Conservation (phyloP, 1,140 invertebrate species). For the Tribolium castaneum region DNA sequence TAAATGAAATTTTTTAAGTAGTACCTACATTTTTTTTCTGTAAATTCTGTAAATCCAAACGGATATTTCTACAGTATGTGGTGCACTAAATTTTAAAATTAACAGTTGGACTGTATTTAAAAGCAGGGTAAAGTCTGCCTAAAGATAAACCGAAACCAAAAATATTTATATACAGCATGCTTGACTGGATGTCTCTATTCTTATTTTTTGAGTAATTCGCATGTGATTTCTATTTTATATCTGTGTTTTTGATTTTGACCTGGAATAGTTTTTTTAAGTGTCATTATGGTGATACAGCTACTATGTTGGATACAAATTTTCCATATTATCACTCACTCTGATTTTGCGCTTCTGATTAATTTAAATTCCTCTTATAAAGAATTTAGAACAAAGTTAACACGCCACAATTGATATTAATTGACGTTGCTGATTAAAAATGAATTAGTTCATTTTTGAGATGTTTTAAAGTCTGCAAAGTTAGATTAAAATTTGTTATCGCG, state of each 20-base stretch:
- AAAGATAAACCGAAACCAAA: too few relatives aligned
- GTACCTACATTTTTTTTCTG: too few relatives aligned
- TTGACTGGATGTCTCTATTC: too few relatives aligned
- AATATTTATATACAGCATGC: too few relatives aligned
- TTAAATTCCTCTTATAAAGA: constrained; percentile 7
- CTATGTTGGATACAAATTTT: not conserved
- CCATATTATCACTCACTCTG: not conserved
- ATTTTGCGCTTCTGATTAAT: not conserved
- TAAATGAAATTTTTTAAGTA: too few relatives aligned
- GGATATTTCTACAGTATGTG: too few relatives aligned
- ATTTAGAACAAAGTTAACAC: constrained; percentile 7
- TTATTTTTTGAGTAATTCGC: too few relatives aligned
- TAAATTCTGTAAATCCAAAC: too few relatives aligned
- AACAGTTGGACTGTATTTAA: too few relatives aligned
- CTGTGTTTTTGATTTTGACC: not conserved
- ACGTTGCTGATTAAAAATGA: constrained; percentile 16
- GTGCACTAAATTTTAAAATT: too few relatives aligned
- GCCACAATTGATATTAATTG: constrained; percentile 18
- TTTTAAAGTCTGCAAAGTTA: not conserved
- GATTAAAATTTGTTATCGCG: not conserved
- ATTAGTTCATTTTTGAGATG: constrained; percentile 5
- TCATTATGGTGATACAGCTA: not conserved
- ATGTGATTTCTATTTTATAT: too few relatives aligned
- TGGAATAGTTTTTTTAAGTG: not conserved
- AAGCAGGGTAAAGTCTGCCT: too few relatives aligned